Percentiles rank a stretch among this genome's conserved stretches.
Evolutionary conservation across 2,797 vertebrate species (phyloP).

Genomic region (Borostomias antarcticus): DNA sequence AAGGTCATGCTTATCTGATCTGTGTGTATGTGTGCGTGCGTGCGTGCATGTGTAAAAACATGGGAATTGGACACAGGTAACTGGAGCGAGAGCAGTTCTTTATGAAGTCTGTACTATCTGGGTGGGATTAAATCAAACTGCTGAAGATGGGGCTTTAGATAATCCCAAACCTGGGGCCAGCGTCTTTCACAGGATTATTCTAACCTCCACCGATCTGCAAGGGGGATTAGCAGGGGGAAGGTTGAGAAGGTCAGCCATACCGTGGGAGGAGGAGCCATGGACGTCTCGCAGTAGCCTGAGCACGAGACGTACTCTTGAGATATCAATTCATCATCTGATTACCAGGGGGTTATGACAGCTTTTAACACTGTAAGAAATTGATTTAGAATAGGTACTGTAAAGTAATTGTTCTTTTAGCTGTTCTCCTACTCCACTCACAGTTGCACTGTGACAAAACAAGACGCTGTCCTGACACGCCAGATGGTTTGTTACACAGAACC

Average conservation of each 20-base stretch:
- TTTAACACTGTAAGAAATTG: constrained; percentile 6
- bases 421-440: not conserved
- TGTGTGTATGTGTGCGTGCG: not conserved
- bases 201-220: constrained; percentile 32
- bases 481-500: too few relatives aligned
- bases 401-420: not conserved
- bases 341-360: constrained; percentile 18
- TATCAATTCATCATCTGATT: constrained; percentile 20
- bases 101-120: constrained; percentile 13
- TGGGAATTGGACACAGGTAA: constrained; percentile 7
- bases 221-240: constrained; percentile 31
- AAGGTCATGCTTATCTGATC: not conserved
- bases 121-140: constrained; percentile 30
- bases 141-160: constrained; percentile 36
- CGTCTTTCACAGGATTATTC: constrained; percentile 43
- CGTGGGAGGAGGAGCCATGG: not conserved
- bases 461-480: too few relatives aligned
- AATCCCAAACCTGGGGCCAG: constrained; percentile 26
- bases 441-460: too few relatives aligned
- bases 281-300: not conserved
- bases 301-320: not conserved
- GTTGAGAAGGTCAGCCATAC: constrained; percentile 19
- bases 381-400: not conserved
- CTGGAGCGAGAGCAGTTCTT: not conserved
- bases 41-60: not conserved